Conservation (phyloP, 2,888 invertebrate genomes). For the Polymixis flavicincta region DNA sequence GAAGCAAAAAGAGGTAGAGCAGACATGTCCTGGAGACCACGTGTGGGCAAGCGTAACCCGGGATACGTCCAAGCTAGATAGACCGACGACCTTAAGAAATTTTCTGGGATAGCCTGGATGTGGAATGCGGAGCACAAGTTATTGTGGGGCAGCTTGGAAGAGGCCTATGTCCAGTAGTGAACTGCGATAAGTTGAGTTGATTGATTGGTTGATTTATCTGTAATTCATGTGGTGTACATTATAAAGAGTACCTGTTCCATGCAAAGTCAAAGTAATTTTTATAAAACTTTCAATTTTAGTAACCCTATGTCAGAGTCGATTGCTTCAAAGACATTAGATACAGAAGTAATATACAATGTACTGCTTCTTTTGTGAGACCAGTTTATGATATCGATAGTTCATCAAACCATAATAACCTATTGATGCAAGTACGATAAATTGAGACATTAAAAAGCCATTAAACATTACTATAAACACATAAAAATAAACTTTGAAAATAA, state of each 20-base stretch:
- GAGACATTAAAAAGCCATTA: slow-evolving; percentile 30
- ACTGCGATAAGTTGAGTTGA: too few relatives aligned
- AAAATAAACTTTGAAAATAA: slow-evolving; percentile 39
- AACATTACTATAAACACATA: slow-evolving; percentile 15
- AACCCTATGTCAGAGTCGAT: background rate
- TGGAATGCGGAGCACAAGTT: too few relatives aligned
- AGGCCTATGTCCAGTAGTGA: too few relatives aligned
- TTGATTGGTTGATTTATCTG: background rate
- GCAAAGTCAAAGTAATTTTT: background rate
- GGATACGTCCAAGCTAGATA: too few relatives aligned
- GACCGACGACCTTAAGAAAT: too few relatives aligned
- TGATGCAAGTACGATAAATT: slow-evolving; percentile 21
- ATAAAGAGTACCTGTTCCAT: background rate
- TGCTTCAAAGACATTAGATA: background rate
- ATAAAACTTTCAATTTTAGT: background rate
- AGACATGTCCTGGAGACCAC: too few relatives aligned
- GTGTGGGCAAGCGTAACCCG: too few relatives aligned
- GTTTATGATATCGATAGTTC: background rate
- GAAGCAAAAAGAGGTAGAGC: too few relatives aligned
- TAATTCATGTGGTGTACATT: background rate
- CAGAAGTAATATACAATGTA: background rate
- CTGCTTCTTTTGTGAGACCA: background rate
- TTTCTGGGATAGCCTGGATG: too few relatives aligned
- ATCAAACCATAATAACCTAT: background rate
- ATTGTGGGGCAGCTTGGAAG: too few relatives aligned